Evolutionary conservation across 92 coral and sea anemone genomes (phyloP).

Genomic region (Meandrina meandrites): DNA sequence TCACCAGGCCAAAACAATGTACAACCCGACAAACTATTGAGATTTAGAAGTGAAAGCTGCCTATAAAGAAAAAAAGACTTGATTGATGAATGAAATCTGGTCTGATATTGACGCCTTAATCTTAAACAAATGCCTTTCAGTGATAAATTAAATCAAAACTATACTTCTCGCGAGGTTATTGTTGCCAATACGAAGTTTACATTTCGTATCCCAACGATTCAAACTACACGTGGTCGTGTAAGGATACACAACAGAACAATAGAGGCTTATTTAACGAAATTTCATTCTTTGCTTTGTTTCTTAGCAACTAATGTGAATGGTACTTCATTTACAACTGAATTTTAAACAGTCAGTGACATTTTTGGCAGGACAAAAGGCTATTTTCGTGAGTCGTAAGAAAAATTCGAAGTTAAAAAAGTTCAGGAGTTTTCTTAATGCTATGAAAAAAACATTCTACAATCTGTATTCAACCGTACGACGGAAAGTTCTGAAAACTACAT

Average conservation of each 20-base stretch:
- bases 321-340: neutral
- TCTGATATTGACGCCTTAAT: neutral
- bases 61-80: neutral
- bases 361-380: neutral
- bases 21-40: slow-evolving; percentile 15
- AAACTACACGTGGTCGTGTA: slow-evolving; percentile 39
- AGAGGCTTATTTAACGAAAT: slow-evolving; percentile 24
- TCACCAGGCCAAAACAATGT: slow-evolving; percentile 20
- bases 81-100: neutral
- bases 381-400: neutral
- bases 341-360: neutral
- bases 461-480: neutral
- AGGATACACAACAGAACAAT: slow-evolving; percentile 17
- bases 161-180: neutral
- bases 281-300: slow-evolving; percentile 19
- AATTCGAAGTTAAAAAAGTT: neutral
- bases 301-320: slow-evolving; percentile 26
- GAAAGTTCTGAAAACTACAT: neutral
- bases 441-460: neutral
- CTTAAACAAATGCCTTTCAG: neutral
- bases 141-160: neutral
- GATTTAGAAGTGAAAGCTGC: too few species aligned
- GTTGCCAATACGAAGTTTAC: slow-evolving; percentile 16
- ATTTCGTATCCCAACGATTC: slow-evolving; percentile 11
- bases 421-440: neutral